Percentiles rank a stretch among this genome's conserved stretches.
Conservation (phyloP, 2,888 invertebrate species). For the Lycaena phlaeas region DNA sequence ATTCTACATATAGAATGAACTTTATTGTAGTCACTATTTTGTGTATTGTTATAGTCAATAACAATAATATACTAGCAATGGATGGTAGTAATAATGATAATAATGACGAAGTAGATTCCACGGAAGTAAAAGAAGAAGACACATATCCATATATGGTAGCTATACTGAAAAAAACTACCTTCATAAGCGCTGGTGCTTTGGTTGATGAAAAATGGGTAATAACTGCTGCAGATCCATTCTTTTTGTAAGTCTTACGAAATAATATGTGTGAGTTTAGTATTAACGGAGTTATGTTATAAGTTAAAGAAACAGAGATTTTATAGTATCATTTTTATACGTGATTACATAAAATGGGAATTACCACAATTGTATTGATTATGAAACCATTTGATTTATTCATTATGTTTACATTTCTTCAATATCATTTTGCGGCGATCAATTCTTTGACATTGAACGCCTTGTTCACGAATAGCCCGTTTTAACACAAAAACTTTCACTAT, state of each 20-base stretch:
- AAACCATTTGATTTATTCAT: no score
- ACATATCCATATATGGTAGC: slow-evolving; percentile 49
- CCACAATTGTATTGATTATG: no score
- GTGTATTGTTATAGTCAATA: neutral
- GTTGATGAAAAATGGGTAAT: slow-evolving; percentile 47
- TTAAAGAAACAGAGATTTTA: no score
- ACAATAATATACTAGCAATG: neutral
- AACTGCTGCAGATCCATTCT: slow-evolving; percentile 47
- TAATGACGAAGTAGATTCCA: slow-evolving; percentile 23
- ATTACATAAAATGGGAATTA: no score
- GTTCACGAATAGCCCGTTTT: no score
- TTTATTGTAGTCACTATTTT: neutral
- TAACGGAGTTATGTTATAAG: no score
- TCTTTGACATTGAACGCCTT: no score
- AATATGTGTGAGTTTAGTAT: no score
- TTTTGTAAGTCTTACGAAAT: slow-evolving; percentile 43
- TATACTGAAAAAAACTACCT: slow-evolving; percentile 37
- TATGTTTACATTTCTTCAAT: no score
- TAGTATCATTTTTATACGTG: no score
- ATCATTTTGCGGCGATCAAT: no score
- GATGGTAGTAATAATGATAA: neutral
- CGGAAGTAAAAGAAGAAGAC: slow-evolving; percentile 30
- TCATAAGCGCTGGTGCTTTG: slow-evolving; percentile 46
- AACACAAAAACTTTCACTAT: no score
- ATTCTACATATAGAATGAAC: neutral